phyloP scores from a whole-genome alignment of 2,888 invertebrate species.

The Zele albiditarsus region DNA sequence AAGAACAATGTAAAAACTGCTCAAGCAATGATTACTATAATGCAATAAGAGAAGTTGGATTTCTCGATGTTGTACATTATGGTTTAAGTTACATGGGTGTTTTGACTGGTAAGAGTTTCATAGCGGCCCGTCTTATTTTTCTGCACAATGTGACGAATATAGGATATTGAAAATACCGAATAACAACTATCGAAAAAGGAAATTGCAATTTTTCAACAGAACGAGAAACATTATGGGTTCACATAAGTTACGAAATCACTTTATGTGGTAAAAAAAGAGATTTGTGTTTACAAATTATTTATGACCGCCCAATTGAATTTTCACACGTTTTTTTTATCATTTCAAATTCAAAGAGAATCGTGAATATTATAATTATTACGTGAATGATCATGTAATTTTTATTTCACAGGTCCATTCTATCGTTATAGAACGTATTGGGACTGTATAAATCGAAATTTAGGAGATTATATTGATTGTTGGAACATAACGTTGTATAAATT shows the following conservation, averaged over 20 bases:
- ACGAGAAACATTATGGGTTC: too few species aligned
- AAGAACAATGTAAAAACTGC: slow-evolving; percentile 75
- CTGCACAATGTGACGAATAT: not conserved
- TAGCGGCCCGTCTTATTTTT: slow-evolving; percentile 36
- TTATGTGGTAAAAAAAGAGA: too few species aligned
- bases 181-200: too few species aligned
- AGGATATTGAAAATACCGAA: too few species aligned
- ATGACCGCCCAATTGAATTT: too few species aligned
- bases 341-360: not conserved
- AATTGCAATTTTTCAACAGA: too few species aligned
- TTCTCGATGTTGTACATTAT: slow-evolving; percentile 88
- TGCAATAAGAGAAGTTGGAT: slow-evolving; percentile 77
- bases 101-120: slow-evolving; percentile 82
- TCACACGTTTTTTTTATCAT: slow-evolving; percentile 17
- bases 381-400: not conserved
- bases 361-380: not conserved
- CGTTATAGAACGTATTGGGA: slow-evolving; percentile 91
- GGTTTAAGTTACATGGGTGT: slow-evolving; percentile 92
- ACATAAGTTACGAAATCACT: too few species aligned
- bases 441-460: slow-evolving; percentile 81
- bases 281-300: too few species aligned
- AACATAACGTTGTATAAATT: slow-evolving; percentile 79
- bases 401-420: slow-evolving; percentile 89
- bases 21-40: slow-evolving; percentile 64
- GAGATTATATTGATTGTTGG: slow-evolving; percentile 78